Percentiles rank a stretch among this genome's conserved stretches.
These are phyloP conservation scores for Macropis europaea DNA, from an alignment of 2,888 invertebrate species.

Conservation along the genomic window DNA sequence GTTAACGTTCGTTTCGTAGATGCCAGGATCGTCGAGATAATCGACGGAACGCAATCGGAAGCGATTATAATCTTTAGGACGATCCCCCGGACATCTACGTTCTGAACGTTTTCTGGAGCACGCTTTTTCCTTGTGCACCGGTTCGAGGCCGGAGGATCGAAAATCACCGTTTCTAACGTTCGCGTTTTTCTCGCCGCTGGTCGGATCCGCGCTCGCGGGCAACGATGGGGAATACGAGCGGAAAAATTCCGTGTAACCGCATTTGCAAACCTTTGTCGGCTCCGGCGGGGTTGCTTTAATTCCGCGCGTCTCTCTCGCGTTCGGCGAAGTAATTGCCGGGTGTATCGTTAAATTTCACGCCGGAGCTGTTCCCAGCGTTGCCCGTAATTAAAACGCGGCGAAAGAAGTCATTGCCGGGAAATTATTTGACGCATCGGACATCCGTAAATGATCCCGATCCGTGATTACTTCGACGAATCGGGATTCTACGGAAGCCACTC, in stretches of 20 bases:
- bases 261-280: constrained; percentile 58
- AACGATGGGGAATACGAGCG: constrained; percentile 9
- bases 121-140: no score
- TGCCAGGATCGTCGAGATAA: constrained; percentile 6
- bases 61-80: constrained; percentile 5
- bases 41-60: background rate
- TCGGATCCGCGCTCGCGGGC: constrained; percentile 4
- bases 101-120: background rate
- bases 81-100: no score
- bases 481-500: no score
- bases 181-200: constrained; percentile 36
- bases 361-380: constrained; percentile 61
- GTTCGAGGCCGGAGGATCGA: background rate
- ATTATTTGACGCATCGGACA: background rate
- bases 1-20: constrained; percentile 41
- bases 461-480: background rate
- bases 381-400: constrained; percentile 33
- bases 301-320: constrained; percentile 41
- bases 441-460: background rate
- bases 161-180: constrained; percentile 32
- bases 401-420: constrained; percentile 6
- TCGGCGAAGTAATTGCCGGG: constrained; percentile 69
- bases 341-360: constrained; percentile 72
- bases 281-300: constrained; percentile 15
- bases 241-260: constrained; percentile 44